Base-by-base conservation (phyloP, 2,113 vertebrate species). In the Notechis scutatus region DNA sequence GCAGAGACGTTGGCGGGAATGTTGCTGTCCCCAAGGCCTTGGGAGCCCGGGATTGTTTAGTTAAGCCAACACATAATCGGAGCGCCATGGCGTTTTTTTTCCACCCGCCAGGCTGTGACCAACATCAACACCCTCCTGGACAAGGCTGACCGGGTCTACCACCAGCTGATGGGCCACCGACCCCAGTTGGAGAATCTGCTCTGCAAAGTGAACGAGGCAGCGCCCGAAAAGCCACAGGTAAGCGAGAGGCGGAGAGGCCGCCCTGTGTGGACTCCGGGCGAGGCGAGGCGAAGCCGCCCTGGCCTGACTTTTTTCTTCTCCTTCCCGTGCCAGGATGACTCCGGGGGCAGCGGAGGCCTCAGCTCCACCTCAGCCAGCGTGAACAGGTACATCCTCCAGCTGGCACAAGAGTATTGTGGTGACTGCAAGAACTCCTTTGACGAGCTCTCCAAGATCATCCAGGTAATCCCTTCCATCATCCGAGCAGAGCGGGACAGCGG, bases 391-490 rank as follows among this genome's bases (percentile, higher is more conserved):
- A 99, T 99, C 95, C 98, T 99, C 89, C 99, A 99, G 96, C 95
- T 99, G 95, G 99, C 99, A 12, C 99, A 99, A 97, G 99, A 99
- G 91, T 99, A 99, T 93, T 99, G 99, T 1, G 99, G 99, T 18
- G 99, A 99, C 95, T 99, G 99, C 97, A 99, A 99, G 97, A 99
- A 98, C 34, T 99, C 99, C 54, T 99, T 99, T 0, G 99, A 99
- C 55, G 99, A 99, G 55, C 99, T 99, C 85, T 99, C 99, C 91
- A 99, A 99, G 97, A 99, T 99, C 93, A 99, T 99, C 94, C 99
- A 99, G 98, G 57, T 99, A 95, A 69, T 4, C 3, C 3, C 23
- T 20, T n/a, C 47, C 0, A 2, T 34, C 6, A 2, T 18, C 10
- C 61, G 26, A 69, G 26, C 26, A n/a, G 26, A 14, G 26, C n/a